Conservation (phyloP, 2,113 vertebrate genomes). For the Nycticebus coucang region DNA sequence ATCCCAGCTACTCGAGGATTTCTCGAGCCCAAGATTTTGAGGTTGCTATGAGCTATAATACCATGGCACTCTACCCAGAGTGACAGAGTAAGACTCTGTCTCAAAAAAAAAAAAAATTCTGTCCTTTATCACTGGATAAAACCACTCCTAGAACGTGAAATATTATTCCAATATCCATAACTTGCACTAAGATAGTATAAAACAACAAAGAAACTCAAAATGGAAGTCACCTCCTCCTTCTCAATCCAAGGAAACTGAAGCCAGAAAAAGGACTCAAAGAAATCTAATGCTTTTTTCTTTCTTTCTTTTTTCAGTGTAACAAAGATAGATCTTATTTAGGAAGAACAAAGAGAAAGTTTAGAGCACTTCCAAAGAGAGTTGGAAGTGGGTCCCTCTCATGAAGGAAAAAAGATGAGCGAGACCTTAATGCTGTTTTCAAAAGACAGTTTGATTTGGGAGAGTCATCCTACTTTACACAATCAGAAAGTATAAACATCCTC, state of each 20-base stretch:
- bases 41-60: no score
- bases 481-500: background rate
- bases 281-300: background rate
- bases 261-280: background rate
- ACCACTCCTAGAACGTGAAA: constrained; percentile 50
- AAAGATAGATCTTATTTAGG: no score
- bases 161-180: constrained; percentile 44
- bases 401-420: no score
- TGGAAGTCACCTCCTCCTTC: background rate
- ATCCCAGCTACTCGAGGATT: no score
- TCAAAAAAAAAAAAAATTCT: no score
- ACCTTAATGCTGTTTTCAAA: background rate
- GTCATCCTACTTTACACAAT: background rate
- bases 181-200: constrained; percentile 10
- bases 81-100: no score
- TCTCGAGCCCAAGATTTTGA: no score
- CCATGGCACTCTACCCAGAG: no score
- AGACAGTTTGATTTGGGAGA: background rate
- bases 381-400: no score
- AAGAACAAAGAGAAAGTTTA: no score
- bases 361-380: no score
- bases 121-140: constrained; percentile 40
- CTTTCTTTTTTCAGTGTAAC: no score
- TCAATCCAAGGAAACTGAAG: background rate
- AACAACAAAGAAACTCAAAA: constrained; percentile 39